Evolutionary conservation across 1,140 invertebrate species (phyloP), one percentile per base, ranked within the genome.

Genomic region (Conopomorpha cramerella): DNA sequence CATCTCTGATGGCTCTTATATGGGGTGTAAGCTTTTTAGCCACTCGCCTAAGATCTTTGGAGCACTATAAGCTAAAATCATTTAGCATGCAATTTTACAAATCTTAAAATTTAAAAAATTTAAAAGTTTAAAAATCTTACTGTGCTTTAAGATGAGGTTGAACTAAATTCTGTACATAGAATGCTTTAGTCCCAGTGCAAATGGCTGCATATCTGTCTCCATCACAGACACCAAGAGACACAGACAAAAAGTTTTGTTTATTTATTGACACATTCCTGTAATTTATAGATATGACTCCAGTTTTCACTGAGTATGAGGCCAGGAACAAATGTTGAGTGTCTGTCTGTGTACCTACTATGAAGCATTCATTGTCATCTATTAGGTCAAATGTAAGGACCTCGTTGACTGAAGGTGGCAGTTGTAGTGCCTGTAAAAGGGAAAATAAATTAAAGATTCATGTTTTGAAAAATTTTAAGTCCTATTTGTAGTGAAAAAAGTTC

Each of bases 351-450:
- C 44, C 38, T 23, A 49, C 60, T 11, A 78, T 43, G 25, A 73
- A 67, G 39, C 70, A 77, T 45, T 68, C 60, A 46, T 59, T 61
- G 12, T 45, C 53, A 17, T 73, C 55, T 15, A 77, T 26, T 30
- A 78, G 46, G 31, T 78, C 50, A 39, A 74, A 78, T 39, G 70
- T 55, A 16, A 61, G 26, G 2, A 77, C 32, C 37, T 52, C 51
- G 4, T 37, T 37, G 16, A 50, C 19, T 12, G 45, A n/a, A n/a
- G n/a, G 11, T 33, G 63, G 55, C 11, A 71, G 38, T 39, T 57
- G 36, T 6, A 78, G 48, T 43, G 59, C 57, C 76, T 76, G 50
- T 31, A 72, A 64, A 8, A 41, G 35, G 33, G 35, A 41, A 37
- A 30, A 12, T 31, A 36, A 1, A 16, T 13, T 26, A 3, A 28